Percentiles rank a stretch among this genome's conserved stretches.
These are phyloP conservation scores for Delia radicum DNA, from an alignment of 1,140 invertebrate genomes.

Conservation along the genomic window DNA sequence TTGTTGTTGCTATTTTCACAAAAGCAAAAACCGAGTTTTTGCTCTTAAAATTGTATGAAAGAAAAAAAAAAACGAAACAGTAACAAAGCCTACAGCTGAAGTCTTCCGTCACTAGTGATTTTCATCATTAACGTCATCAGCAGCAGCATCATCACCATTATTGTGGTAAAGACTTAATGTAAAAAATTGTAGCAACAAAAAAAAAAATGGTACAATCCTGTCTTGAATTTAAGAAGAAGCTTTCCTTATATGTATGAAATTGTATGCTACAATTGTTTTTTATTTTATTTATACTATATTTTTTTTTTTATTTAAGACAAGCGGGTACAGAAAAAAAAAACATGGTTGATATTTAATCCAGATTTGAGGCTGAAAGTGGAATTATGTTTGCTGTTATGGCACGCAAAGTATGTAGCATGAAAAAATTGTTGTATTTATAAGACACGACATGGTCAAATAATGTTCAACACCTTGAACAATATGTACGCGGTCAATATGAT, in stretches of 20 bases:
- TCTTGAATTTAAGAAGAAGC: background rate
- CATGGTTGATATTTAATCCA: constrained; percentile 18
- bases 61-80: constrained; percentile 26
- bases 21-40: background rate
- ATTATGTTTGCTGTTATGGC: constrained; percentile 4
- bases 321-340: background rate
- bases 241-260: constrained; percentile 5
- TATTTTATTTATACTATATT: background rate
- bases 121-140: constrained; percentile 22
- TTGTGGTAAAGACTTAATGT: background rate
- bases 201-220: background rate
- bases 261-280: constrained; percentile 10
- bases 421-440: background rate
- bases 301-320: background rate
- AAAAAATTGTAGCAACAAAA: background rate
- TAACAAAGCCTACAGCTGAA: constrained; percentile 17
- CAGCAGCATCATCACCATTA: background rate
- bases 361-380: constrained; percentile 19
- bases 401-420: constrained; percentile 11
- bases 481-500: too few species aligned
- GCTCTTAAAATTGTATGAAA: constrained; percentile 33
- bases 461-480: background rate
- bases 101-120: constrained; percentile 22
- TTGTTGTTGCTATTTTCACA: constrained; percentile 33
- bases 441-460: constrained; percentile 20